Conservation (phyloP, 2,888 invertebrate species). For the Drosophila trichaetosa region DNA sequence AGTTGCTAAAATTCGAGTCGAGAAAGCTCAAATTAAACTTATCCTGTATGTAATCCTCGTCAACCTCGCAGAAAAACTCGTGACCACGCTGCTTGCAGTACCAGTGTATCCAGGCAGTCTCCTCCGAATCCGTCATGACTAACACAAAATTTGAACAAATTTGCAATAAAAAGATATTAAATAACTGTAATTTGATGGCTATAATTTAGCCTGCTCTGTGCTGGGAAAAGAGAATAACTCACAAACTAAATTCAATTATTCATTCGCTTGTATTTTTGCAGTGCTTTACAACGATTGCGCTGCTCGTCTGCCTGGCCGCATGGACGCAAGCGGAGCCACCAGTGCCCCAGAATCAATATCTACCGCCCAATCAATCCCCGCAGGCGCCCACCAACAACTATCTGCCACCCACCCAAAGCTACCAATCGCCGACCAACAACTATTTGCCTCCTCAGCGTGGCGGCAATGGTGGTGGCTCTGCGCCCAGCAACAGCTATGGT, state of each 20-base stretch:
- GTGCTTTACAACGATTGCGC: constrained; percentile 83
- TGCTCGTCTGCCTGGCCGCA: constrained; percentile 82
- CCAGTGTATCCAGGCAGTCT: constrained; percentile 99
- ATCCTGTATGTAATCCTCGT: constrained; percentile 99
- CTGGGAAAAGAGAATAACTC: too few relatives aligned
- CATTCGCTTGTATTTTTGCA: constrained; percentile 29
- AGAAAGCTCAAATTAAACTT: constrained; percentile 99
- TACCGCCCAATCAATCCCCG: constrained; percentile 85
- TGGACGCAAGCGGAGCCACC: constrained; percentile 84
- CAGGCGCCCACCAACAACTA: constrained; percentile 84
- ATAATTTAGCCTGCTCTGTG: constrained; percentile 18
- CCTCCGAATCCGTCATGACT: constrained; percentile 98
- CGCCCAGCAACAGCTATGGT: constrained; percentile 77
- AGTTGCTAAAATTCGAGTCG: constrained; percentile 99
- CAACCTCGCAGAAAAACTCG: constrained; percentile 99
- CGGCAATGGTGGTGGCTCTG: constrained; percentile 49
- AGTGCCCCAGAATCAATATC: constrained; percentile 83
- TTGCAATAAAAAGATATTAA: background rate
- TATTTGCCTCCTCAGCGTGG: constrained; percentile 85
- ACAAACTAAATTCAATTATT: background rate
- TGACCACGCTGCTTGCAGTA: constrained; percentile 98
- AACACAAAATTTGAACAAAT: background rate
- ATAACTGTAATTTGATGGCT: constrained; percentile 3
- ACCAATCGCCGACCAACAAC: constrained; percentile 84
- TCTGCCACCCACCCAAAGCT: constrained; percentile 84